Evolutionary conservation across 2,888 invertebrate genomes (phyloP), one percentile per base, ranked within the genome.

Genomic region (Furcula furcula): DNA sequence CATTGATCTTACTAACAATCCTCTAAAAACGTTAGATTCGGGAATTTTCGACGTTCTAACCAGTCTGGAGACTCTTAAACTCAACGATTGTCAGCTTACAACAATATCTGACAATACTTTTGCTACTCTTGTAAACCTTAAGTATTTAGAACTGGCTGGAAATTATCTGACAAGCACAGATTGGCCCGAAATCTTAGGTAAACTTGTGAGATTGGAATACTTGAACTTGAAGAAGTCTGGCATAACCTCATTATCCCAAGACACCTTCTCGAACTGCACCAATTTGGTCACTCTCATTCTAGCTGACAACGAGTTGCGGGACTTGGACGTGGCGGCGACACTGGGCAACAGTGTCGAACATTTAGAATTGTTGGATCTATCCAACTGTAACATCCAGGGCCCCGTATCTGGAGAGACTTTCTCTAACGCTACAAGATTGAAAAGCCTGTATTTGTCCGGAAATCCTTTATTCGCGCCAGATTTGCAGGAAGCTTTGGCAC

Each of bases 1-100:
- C n/a, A 73, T 94, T n/a, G 93, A 94, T 64, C 76, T 94, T 6
- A 93, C 93, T 3, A 86, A 91, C 38, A 94, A 94, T 70, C 93
- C 93, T 2, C 77, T 94, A 1, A 76, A 80, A 37, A 73, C 70
- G 5, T 78, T 94, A 28, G 90, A 91, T 26, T 78, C 90, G 0
- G 91, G 90, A 14, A 85, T 91, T 1, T 92, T 94, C 54, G 91
- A 92, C 51, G 90, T 91, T 9, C 75, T 94, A 21, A 90, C 89
- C n/a, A 92, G 91, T 58, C 75, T 94, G 15, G 93, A 93, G 55
- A 91, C 91, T 27, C 71, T 94, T 7, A 92, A 92, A 64, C 78
- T 94, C 33, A 92, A 92, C 58, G 84, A 90, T 44, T 94, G 94
- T 66, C 91, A 92, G 61, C 77, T 94, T 13, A 91, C 88, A 0